Evolutionary conservation across 2,888 invertebrate species (phyloP).

Genomic region (Epistrophe grossulariae): DNA sequence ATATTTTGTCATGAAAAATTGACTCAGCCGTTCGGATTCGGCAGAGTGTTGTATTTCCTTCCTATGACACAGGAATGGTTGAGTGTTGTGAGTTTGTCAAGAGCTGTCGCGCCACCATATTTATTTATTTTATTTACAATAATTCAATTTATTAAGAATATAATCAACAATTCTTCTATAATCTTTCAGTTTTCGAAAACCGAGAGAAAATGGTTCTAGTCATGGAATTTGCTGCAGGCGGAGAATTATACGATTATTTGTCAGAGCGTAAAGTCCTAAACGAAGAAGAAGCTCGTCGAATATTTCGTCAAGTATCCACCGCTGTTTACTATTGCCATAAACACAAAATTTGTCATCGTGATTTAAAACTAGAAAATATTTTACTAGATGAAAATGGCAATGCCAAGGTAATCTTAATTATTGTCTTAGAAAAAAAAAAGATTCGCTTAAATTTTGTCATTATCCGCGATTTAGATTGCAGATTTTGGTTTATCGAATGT

Average conservation of each 20-base stretch:
- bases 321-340: slow-evolving; percentile 99
- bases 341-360: slow-evolving; percentile 98
- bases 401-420: slow-evolving; percentile 90
- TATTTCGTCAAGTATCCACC: slow-evolving; percentile 98
- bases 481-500: slow-evolving; percentile 99
- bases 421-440: neutral
- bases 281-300: slow-evolving; percentile 96
- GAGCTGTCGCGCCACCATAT: too few relatives aligned
- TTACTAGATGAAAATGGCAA: slow-evolving; percentile 96
- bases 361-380: slow-evolving; percentile 97
- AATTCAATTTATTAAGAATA: too few relatives aligned
- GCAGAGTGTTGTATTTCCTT: too few relatives aligned
- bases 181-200: slow-evolving; percentile 95
- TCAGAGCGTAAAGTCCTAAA: slow-evolving; percentile 95
- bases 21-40: too few relatives aligned
- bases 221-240: slow-evolving; percentile 99
- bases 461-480: slow-evolving; percentile 89
- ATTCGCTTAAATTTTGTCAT: neutral
- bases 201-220: slow-evolving; percentile 99
- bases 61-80: too few relatives aligned
- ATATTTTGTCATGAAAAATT: too few relatives aligned
- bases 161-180: neutral
- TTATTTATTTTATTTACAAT: too few relatives aligned
- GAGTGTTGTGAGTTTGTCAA: too few relatives aligned
- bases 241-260: slow-evolving; percentile 98